These are phyloP conservation scores for Cyclophora punctaria DNA, from an alignment of 2,888 invertebrate genomes.

Conservation along the genomic window DNA sequence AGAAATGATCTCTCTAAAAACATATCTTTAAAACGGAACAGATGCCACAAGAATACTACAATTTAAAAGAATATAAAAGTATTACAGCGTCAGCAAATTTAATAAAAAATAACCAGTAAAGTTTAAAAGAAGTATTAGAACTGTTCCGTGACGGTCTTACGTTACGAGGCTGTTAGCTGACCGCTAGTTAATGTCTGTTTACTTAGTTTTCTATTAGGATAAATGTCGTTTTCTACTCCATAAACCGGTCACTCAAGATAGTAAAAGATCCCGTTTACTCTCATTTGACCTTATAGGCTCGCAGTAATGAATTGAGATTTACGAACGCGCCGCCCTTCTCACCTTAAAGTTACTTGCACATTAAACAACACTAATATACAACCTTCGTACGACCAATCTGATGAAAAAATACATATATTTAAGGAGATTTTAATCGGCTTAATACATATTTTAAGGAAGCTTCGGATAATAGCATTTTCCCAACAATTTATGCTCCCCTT, in stretches of 20 bases:
- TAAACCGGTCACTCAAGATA: constrained; percentile 53
- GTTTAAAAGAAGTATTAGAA: constrained; percentile 7
- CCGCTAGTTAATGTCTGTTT: constrained; percentile 17
- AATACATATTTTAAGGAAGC: too few species aligned
- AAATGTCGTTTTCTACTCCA: constrained; percentile 51
- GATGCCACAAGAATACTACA: too few species aligned
- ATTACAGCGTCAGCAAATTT: too few species aligned
- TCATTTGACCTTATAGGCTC: constrained; percentile 46
- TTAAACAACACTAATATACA: not conserved
- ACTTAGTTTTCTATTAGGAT: constrained; percentile 40
- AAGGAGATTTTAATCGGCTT: too few species aligned
- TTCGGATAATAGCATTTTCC: too few species aligned
- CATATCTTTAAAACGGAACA: too few species aligned
- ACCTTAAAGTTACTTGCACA: constrained; percentile 14
- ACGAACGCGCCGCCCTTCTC: constrained; percentile 23
- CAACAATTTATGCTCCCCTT: too few species aligned
- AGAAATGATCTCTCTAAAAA: too few species aligned
- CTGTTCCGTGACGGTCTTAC: constrained; percentile 7
- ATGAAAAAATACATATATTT: too few species aligned
- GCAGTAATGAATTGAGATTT: constrained; percentile 35
- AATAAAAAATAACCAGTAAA: not conserved
- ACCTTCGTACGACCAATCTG: too few species aligned
- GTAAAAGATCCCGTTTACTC: constrained; percentile 45
- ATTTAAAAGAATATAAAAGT: too few species aligned
- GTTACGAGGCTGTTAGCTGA: constrained; percentile 10